Conservation (phyloP, 2,888 invertebrate species). For the Margaritifera margaritifera region DNA sequence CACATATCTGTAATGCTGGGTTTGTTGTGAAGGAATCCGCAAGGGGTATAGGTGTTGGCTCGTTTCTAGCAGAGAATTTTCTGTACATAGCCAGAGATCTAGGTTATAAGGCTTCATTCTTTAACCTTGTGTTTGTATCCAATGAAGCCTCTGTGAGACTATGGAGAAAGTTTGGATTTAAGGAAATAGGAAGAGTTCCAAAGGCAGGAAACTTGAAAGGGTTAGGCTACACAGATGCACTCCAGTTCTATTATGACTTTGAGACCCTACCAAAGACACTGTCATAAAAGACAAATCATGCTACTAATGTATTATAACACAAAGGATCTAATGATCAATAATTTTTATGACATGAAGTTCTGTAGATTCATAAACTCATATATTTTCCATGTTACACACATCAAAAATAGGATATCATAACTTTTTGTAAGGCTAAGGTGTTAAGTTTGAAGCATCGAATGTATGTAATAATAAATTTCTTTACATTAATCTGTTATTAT, state of each 20-base stretch:
- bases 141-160: slow-evolving; percentile 37
- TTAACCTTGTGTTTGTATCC: slow-evolving; percentile 49
- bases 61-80: slow-evolving; percentile 40
- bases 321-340: no score
- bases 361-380: no score
- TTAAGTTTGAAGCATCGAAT: no score
- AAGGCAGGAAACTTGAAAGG: slow-evolving; percentile 53
- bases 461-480: no score
- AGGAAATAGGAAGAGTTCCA: slow-evolving; percentile 44
- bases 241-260: slow-evolving; percentile 51
- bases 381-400: no score
- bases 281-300: no score
- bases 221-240: slow-evolving; percentile 37
- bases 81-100: slow-evolving; percentile 45
- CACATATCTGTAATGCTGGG: slow-evolving; percentile 51
- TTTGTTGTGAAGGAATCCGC: slow-evolving; percentile 37
- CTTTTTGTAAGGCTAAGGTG: no score
- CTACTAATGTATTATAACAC: no score
- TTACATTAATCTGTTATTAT: no score
- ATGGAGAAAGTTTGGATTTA: slow-evolving; percentile 46
- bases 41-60: slow-evolving; percentile 40
- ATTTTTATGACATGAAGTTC: no score
- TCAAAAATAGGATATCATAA: no score
- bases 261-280: no score
- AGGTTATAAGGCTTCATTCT: slow-evolving; percentile 48